Evolutionary conservation across 2,888 invertebrate genomes (phyloP), one percentile per base, ranked within the genome.

Genomic region (Diarsia dahlii): DNA sequence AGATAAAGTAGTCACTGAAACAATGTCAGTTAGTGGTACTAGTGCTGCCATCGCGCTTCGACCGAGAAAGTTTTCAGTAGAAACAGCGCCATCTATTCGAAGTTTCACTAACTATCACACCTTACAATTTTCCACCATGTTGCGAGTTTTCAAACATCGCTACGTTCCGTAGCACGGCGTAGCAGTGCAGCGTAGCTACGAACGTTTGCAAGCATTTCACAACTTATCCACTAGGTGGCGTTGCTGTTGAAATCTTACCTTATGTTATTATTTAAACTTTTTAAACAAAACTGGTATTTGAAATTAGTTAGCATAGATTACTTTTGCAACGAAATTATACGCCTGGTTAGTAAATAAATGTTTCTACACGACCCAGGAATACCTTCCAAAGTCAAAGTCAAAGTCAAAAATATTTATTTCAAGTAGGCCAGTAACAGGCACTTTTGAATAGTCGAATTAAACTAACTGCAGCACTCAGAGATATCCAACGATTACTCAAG

Each of bases 11-110:
- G 10, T 45, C 20, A 5, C 13, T 15, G 8, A 52, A 64, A 28
- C 50, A 64, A 48, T 54, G 10, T 9, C 18, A 68, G 6, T 54
- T 18, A 71, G 74, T 80, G 66, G 70, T 74, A 56, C 74, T 18
- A 71, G 74, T 80, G 66, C 74, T 71, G 60, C 74, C 81, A 80
- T 74, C 63, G 13, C 34, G 50, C 34, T 60, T 23, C 13, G 13
- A n/a, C 0, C 39, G 9, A 18, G 46, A 48, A 78, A 60, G 52
- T 45, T 70, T 68, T 48, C 20, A 68, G 28, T 50, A 69, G 28
- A 2, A 28, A 28, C 62, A 85, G 70, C 88, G 89, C 89, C 90
- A 89, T 87, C 91, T 92, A 56, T 84, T 28, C 46, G n/a, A 64
- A 68, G 60, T 67, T 73, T 46, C 71, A 48, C 1, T 3, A 82